Evolutionary conservation across 2,797 vertebrate genomes (phyloP), one percentile per base, ranked within the genome.

Genomic region (Sebastiscus tertius): DNA sequence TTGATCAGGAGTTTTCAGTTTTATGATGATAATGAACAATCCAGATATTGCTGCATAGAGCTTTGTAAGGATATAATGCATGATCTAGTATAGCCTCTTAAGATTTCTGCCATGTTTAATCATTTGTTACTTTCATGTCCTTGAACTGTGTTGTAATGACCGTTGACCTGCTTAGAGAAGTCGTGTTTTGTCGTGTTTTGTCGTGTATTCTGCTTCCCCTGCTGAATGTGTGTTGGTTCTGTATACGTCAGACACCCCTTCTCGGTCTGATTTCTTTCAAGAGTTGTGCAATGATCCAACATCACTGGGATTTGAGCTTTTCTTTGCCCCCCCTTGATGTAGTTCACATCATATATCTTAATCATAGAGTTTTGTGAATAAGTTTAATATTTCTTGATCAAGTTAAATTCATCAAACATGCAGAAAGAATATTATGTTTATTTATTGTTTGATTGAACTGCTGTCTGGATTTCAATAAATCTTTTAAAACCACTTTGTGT

Each of bases 381-480:
- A 0, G 1, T 63, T 67, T 64, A 8, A 49, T 76, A 42, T 76
- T n/a, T 26, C 9, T 34, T 42, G 11, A 76, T 82, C n/a, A 67
- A 67, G 46, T 68, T 80, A 24, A 83, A 55, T 72, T 13, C 9
- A 20, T 6, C 20, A 6, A 63, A 55, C 72, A 24, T 52, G 9
- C 36, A 68, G 27, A 67, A 64, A 73, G 11, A 71, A 58, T 18
- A 5, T 72, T 74, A 3, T 86, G 27, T 88, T 76, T 90, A 89
- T 91, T 92, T 86, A 88, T 85, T 86, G 49, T 87, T 77, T 59
- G 6, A 76, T 20, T 10, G 42, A 52, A 8, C n/a, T 79, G 22
- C 42, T 63, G 16, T 71, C 26, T 74, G 24, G 65, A 75, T 84
- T 85, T 39, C 22, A 92, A 87, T 93, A 93, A 92, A 92, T 33